Conservation (phyloP, 2,113 vertebrate genomes). For the Syngnathus typhle region DNA sequence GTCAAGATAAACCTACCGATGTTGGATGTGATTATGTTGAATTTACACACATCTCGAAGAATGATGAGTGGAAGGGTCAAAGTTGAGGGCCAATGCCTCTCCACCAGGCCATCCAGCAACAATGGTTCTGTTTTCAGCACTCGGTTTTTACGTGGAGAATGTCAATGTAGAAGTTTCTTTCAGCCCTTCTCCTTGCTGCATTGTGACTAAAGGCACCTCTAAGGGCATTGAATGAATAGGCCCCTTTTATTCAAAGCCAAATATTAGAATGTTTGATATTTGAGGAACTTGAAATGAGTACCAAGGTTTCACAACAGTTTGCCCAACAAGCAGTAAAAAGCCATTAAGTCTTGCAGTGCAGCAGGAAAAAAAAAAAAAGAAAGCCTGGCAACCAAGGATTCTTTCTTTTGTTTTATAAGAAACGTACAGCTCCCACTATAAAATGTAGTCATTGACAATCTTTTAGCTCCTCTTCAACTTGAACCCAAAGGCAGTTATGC, state of each 20-base stretch:
- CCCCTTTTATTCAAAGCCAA: constrained; percentile 48
- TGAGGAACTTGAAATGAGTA: constrained; percentile 52
- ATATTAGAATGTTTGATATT: constrained; percentile 55
- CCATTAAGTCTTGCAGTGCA: constrained; percentile 33
- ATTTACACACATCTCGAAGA: background rate
- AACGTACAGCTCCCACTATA: constrained; percentile 31
- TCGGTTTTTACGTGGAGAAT: constrained; percentile 20
- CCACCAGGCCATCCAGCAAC: background rate
- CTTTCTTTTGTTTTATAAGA: constrained; percentile 34
- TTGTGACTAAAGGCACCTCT: constrained; percentile 33
- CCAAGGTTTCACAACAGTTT: constrained; percentile 55
- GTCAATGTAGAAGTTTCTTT: constrained; percentile 10
- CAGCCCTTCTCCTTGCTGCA: constrained; percentile 24
- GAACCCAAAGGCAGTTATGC: constrained; percentile 20
- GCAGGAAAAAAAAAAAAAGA: constrained; percentile 14
- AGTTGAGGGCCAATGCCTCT: background rate
- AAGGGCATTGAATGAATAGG: constrained; percentile 46
- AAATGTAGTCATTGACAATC: constrained; percentile 36
- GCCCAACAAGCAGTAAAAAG: constrained; percentile 52
- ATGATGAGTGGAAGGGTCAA: background rate
- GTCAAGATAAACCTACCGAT: constrained; percentile 1
- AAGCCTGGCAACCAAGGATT: constrained; percentile 51
- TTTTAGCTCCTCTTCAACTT: constrained; percentile 32
- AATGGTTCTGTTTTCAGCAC: background rate
- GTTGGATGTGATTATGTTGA: constrained; percentile 5